A percentile compares a stretch with the other conserved stretches of the same genome.
phyloP scores from a whole-genome alignment of 2,888 invertebrate species.

The Athrips mouffetella region DNA sequence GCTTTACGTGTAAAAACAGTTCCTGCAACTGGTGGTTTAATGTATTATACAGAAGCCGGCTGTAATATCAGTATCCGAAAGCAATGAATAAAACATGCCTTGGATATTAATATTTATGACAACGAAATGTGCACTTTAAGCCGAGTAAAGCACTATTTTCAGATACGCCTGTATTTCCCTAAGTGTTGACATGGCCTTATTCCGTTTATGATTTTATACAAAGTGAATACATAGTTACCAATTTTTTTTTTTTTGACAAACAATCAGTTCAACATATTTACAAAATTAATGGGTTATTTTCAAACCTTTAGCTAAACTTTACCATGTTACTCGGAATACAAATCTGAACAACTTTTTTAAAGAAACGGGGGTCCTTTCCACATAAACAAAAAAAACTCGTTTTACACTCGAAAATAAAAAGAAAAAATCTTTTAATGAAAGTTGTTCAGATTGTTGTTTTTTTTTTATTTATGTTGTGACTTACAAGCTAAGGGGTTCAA shows the following conservation, averaged over 20 bases:
- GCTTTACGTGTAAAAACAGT: not conserved
- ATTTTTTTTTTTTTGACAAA: slow-evolving; percentile 35
- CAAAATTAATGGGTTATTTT: too few species aligned
- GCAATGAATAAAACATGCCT: not conserved
- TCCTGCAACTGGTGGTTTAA: not conserved
- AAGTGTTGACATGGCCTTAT: not conserved
- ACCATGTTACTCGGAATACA: too few species aligned
- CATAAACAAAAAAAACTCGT: too few species aligned
- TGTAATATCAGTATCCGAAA: not conserved
- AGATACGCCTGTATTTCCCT: not conserved
- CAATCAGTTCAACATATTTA: slow-evolving; percentile 47
- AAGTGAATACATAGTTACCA: slow-evolving; percentile 43
- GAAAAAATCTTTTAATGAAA: too few species aligned
- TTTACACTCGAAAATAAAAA: too few species aligned
- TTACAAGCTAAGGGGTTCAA: too few species aligned
- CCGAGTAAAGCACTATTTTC: not conserved
- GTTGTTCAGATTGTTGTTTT: too few species aligned
- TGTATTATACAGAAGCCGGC: not conserved
- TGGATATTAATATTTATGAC: slow-evolving; percentile 1
- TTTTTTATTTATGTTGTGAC: too few species aligned
- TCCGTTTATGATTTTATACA: not conserved
- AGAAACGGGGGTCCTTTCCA: too few species aligned
- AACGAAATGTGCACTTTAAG: not conserved
- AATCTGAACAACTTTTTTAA: too few species aligned
- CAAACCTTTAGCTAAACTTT: too few species aligned